Base-by-base conservation (phyloP, 2,888 invertebrate species). In the Sthenelais limicola region DNA sequence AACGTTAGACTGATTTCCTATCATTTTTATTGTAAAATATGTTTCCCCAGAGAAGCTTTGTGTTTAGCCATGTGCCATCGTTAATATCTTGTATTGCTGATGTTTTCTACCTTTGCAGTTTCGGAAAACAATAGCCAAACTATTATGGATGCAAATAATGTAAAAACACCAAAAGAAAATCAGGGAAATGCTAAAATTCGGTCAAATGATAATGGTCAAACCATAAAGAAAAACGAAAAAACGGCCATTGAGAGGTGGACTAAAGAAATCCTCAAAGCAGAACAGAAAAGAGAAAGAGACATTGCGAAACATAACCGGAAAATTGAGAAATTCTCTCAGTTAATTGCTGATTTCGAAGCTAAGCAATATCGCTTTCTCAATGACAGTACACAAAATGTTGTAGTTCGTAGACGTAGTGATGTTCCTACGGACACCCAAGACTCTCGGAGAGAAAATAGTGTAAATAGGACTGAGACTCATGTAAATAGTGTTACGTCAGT, bases 81-180 rank as follows among this genome's bases (percentile, higher is more conserved):
- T n/a, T n/a, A n/a, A n/a, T n/a, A n/a, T n/a, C n/a, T n/a, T n/a
- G n/a, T n/a, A 35, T 62, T 35, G 35, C 21, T 38, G 43, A 9
- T 35, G 28, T 56, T 38, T 62, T 62, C 9, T n/a, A 21, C 38
- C 28, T 58, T 51, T 51, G 24, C 62, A 62, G 62, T 62, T 62
- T 62, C 62, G 38, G 62, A 62, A 62, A 62, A 43, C 62, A 38
- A 62, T 62, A 24, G 38, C 12, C 38, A 62, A 35, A 58, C 58
- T 3, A 35, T 26, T 62, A 21, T 62, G 62, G 62, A 62, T 62
- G 18, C 38, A 21, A 62, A 62, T 62, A 35, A 38, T 21, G 43
- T 26, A 38, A 62, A 62, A 4, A 4, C 62, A 15, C 62, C 21
- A 62, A 62, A 38, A 38, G 28, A 21, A 62, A 35, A 62, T 35